These are phyloP conservation scores for Aleiodes leptofemur DNA, from an alignment of 2,888 invertebrate species.

Conservation along the genomic window DNA sequence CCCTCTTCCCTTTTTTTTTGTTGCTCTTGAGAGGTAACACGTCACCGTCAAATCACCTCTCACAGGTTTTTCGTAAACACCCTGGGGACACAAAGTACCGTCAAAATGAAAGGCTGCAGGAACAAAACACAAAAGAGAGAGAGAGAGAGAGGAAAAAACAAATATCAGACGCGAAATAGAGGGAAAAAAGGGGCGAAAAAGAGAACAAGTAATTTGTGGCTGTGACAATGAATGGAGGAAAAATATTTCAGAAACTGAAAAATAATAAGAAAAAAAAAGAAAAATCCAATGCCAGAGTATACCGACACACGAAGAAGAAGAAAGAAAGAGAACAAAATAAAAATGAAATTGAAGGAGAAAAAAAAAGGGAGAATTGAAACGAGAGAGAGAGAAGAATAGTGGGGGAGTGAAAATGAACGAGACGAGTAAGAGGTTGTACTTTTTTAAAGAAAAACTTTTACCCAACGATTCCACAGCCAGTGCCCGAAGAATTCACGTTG, in stretches of 20 bases:
- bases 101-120: conserved; percentile 26
- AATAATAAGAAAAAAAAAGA: neutral
- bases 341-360: neutral
- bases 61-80: conserved; percentile 23
- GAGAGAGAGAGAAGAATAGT: neutral
- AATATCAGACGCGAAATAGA: conserved; percentile 11
- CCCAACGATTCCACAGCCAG: conserved; percentile 42
- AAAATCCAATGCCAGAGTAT: neutral
- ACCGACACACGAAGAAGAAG: no score
- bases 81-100: conserved; percentile 29
- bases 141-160: conserved; percentile 16
- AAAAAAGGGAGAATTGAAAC: neutral
- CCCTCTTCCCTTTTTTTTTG: no score
- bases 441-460: conserved; percentile 28
- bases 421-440: conserved; percentile 15
- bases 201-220: conserved; percentile 30
- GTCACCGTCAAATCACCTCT: conserved; percentile 34
- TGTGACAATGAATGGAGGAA: conserved; percentile 30
- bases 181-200: neutral
- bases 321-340: neutral
- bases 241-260: conserved; percentile 18
- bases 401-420: conserved; percentile 16
- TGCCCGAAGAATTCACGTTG: conserved; percentile 44
- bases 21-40: neutral
- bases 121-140: conserved; percentile 1